These are phyloP conservation scores for Phallusia fumigata DNA, from an alignment of 23 tunicate species.

Conservation along the genomic window DNA sequence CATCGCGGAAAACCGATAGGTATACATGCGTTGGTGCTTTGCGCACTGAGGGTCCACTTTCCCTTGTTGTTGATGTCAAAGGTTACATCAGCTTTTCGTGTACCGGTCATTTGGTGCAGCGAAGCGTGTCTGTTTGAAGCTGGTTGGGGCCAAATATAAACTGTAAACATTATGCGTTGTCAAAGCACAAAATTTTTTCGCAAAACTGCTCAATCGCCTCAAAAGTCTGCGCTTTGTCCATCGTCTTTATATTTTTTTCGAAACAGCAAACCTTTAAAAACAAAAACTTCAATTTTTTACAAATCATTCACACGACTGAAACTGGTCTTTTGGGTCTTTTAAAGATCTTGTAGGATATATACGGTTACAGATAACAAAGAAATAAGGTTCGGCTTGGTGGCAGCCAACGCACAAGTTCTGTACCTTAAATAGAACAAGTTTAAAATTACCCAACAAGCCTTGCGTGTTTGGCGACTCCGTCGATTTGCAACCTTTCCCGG, in stretches of 20 bases:
- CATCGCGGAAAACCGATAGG: conserved; percentile 23
- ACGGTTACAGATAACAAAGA: too few species aligned
- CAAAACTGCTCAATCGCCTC: too few species aligned
- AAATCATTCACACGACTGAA: too few species aligned
- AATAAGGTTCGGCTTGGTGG: too few species aligned
- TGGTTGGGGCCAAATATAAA: not conserved
- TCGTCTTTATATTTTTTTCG: too few species aligned
- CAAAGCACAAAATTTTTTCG: too few species aligned
- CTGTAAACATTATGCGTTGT: too few species aligned
- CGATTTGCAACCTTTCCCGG: not conserved
- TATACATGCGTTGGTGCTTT: not conserved
- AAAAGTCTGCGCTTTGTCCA: too few species aligned
- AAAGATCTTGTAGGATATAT: too few species aligned
- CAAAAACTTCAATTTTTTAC: too few species aligned
- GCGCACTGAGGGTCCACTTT: not conserved
- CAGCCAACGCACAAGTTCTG: not conserved
- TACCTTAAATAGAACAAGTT: not conserved
- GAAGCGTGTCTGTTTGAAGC: not conserved
- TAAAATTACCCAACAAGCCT: not conserved
- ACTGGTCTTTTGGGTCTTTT: too few species aligned
- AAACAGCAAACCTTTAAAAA: too few species aligned
- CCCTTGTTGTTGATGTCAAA: not conserved
- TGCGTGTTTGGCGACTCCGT: not conserved
- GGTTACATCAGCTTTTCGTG: not conserved
- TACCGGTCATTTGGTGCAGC: not conserved